These are phyloP conservation scores for Leucania comma DNA, from an alignment of 2,888 invertebrate genomes.

Conservation along the genomic window DNA sequence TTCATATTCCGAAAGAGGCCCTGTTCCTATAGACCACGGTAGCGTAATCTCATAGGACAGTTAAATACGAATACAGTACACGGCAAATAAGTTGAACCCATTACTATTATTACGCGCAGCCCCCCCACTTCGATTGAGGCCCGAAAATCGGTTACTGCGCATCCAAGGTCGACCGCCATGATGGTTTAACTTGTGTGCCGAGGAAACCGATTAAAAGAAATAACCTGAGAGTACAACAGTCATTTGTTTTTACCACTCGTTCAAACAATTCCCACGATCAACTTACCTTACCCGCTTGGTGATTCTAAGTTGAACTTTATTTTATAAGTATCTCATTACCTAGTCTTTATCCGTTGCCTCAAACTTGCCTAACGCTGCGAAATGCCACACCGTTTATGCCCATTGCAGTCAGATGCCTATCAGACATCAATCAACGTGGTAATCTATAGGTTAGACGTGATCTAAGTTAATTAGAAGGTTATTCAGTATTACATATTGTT, in stretches of 20 bases:
- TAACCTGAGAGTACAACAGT: not conserved
- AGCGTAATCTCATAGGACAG: no score
- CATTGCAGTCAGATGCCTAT: slow-evolving; percentile 41
- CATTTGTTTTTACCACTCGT: not conserved
- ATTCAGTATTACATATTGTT: no score
- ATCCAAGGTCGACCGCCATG: no score
- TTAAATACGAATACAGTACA: no score
- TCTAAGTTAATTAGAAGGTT: slow-evolving; percentile 23
- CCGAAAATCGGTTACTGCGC: no score
- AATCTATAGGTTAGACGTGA: slow-evolving; percentile 39
- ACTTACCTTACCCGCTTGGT: not conserved
- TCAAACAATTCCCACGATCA: slow-evolving; percentile 37
- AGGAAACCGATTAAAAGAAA: no score
- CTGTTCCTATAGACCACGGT: no score
- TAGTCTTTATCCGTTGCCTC: slow-evolving; percentile 32
- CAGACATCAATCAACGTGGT: slow-evolving; percentile 49
- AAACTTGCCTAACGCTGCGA: slow-evolving; percentile 38
- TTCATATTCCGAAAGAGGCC: not conserved
- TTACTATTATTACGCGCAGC: no score
- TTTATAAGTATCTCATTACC: slow-evolving; percentile 53
- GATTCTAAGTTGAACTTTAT: slow-evolving; percentile 40
- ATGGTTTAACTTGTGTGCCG: no score
- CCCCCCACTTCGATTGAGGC: no score
- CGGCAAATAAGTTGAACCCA: no score
- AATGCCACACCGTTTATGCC: slow-evolving; percentile 48